Evolutionary conservation across 2,113 vertebrate species (phyloP).

Genomic region (Centropus bengalensis): DNA sequence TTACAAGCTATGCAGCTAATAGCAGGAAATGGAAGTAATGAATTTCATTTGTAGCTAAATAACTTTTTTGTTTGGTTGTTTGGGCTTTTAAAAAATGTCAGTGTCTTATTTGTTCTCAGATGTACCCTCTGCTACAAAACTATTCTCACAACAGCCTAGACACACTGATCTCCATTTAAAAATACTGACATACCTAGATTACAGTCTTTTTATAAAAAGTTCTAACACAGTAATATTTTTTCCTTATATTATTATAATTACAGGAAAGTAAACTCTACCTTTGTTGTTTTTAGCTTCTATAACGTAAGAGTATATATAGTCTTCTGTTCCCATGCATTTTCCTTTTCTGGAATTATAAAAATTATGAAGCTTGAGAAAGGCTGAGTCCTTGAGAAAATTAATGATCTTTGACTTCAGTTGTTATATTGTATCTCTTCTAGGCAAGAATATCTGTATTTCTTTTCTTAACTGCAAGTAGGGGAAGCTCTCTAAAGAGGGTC

Average conservation of each 20-base stretch:
- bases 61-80: not conserved
- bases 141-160: not conserved
- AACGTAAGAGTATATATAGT: not conserved
- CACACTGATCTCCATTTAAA: not conserved
- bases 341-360: not conserved
- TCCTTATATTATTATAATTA: not conserved
- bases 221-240: not conserved
- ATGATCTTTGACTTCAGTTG: not conserved
- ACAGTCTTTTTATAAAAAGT: not conserved
- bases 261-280: not conserved
- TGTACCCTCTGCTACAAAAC: not conserved
- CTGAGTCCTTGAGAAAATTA: not conserved
- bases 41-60: not conserved
- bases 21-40: not conserved
- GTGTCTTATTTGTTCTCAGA: not conserved
- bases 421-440: not conserved
- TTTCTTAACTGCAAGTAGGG: not conserved
- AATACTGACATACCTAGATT: not conserved
- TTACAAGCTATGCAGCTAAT: not conserved
- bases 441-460: not conserved
- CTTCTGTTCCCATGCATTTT: not conserved
- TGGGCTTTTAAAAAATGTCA: not conserved
- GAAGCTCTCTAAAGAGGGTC: not conserved
- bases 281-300: not conserved
- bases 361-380: not conserved